These are phyloP conservation scores for Buphagus erythrorhynchus DNA, from an alignment of 2,797 vertebrate species.

Conservation along the genomic window DNA sequence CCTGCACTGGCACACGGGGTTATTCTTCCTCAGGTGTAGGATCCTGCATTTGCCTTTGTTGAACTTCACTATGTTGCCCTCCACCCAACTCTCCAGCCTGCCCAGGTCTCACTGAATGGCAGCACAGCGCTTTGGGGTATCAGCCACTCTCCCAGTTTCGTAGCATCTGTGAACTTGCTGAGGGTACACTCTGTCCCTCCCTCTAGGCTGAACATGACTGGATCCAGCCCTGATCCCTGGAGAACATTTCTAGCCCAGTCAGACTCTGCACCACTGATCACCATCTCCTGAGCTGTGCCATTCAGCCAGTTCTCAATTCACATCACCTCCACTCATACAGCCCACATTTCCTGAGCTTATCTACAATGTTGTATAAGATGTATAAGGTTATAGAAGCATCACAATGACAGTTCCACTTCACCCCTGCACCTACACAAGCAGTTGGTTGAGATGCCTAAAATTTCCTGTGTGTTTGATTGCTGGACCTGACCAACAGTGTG, in stretches of 20 bases:
- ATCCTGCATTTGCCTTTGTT: background rate
- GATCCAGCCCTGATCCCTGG: background rate
- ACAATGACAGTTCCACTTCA: background rate
- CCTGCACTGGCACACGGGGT: fast-evolving
- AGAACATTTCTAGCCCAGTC: fast-evolving
- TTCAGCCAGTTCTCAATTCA: background rate
- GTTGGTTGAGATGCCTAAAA: background rate
- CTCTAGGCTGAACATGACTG: background rate
- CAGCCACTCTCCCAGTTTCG: background rate
- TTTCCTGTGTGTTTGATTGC: background rate
- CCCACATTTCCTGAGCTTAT: background rate
- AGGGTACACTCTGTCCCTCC: background rate
- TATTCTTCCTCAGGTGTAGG: background rate
- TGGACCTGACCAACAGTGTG: background rate
- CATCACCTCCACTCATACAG: background rate
- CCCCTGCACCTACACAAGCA: background rate
- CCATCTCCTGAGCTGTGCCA: background rate
- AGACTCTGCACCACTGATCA: background rate
- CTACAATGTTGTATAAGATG: background rate
- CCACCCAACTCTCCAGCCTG: background rate
- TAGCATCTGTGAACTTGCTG: background rate
- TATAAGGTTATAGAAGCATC: background rate
- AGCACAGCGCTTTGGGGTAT: background rate
- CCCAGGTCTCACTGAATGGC: background rate
- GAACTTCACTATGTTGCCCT: background rate